Evolutionary conservation across 2,888 invertebrate species (phyloP), one percentile per base, ranked within the genome.

Genomic region (Dexiosoma caninum): DNA sequence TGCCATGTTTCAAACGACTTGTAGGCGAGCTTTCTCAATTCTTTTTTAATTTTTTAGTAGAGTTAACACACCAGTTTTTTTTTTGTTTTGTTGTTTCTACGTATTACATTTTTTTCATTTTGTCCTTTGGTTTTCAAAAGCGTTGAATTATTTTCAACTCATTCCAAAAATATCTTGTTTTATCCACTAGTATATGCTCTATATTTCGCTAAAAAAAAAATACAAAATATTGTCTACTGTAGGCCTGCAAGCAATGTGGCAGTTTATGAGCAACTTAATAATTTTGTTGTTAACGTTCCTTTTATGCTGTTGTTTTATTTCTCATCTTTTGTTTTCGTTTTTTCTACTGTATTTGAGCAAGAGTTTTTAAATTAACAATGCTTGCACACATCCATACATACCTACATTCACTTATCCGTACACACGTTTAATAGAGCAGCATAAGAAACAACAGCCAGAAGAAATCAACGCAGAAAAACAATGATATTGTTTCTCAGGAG

Each of bases 261-360:
- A 81, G 77, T 81, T 70, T 81, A 64, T 81, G 77, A 81, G 77
- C 81, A 81, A 77, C 81, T 81, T 81, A 77, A 81, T 77, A 77
- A 74, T 71, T 76, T 71, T 64, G 57, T 64, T 64, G 44, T 42
- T 70, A 55, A 67, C 32, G 49, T 59, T 51, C 32, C 42, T 60
- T 59, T 66, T 53, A 37, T 59, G 16, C 21, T 32, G 12, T 57
- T 49, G 30, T 23, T 42, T 44, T 55, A 30, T 44, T 55, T 40
- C 14, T 59, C 10, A 12, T 23, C 35, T 32, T 71, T 10, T 14
- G 30, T 44, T 16, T 14, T 46, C 30, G 40, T 49, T 37, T 46
- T 0, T 55, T 37, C 7, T 51, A 42, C 14, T 66, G 14, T 42
- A 49, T 60, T 59, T 66, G 12, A 53, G 40, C 37, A 59, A 49